Percentiles rank a stretch among this genome's conserved stretches.
Conservation (phyloP, 2,113 vertebrate genomes). For the zebrafish (Danio rerio) region DNA sequence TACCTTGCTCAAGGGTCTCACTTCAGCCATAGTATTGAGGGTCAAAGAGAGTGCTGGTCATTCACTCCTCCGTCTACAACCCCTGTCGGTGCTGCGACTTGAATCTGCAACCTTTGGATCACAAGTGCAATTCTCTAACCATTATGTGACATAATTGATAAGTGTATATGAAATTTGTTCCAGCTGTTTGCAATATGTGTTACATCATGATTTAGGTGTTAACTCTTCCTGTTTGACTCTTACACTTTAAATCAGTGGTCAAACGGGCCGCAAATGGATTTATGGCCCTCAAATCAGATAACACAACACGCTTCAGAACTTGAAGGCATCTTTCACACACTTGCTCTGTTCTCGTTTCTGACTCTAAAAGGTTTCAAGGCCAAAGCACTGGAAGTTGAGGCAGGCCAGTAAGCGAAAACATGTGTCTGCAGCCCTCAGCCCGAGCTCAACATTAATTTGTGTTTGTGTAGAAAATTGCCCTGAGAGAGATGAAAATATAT, state of each 20-base stretch:
- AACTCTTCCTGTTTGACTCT: constrained; percentile 8
- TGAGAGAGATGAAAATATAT: constrained; percentile 44
- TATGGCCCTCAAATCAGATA: constrained; percentile 35
- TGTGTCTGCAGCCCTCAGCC: constrained; percentile 37
- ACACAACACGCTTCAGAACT: constrained; percentile 22
- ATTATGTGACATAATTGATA: constrained; percentile 7
- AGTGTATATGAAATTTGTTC: neutral
- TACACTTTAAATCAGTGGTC: neutral
- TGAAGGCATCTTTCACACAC: constrained; percentile 24
- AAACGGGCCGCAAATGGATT: constrained; percentile 11
- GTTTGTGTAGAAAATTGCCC: constrained; percentile 55
- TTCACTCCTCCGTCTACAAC: too few species aligned
- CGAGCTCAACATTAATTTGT: constrained; percentile 52
- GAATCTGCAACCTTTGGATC: too few species aligned
- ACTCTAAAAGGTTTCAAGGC: constrained; percentile 50
- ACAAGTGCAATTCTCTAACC: too few species aligned
- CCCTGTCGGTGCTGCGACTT: too few species aligned
- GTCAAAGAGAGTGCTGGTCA: too few species aligned
- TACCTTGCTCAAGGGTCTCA: too few species aligned
- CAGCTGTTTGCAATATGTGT: constrained; percentile 17
- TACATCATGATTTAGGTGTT: constrained; percentile 23
- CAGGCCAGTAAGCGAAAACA: constrained; percentile 42
- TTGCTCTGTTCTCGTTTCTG: constrained; percentile 16
- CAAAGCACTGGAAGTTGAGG: constrained; percentile 38
- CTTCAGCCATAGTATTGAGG: too few species aligned